Conservation (phyloP, 2,888 invertebrate species). For the Scelioninae gen. 1 region DNA sequence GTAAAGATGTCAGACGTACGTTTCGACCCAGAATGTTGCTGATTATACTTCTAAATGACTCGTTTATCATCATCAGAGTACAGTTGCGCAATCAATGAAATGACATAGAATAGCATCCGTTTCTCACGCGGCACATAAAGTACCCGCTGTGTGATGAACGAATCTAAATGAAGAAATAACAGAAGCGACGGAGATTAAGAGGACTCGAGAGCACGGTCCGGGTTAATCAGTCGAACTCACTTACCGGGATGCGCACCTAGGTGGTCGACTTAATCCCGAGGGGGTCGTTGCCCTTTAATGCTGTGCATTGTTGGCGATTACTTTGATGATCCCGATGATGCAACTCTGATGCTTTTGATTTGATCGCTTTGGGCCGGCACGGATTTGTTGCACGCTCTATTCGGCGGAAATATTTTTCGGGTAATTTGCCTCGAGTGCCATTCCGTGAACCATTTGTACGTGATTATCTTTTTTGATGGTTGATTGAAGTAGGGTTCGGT, state of each 20-base stretch:
- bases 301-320: slow-evolving; percentile 45
- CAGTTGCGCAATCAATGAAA: slow-evolving; percentile 52
- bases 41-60: slow-evolving; percentile 41
- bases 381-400: neutral
- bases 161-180: slow-evolving; percentile 78
- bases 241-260: slow-evolving; percentile 74
- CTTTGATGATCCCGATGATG: slow-evolving; percentile 52
- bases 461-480: neutral
- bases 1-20: neutral
- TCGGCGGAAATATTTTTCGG: neutral
- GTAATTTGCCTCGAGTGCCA: neutral
- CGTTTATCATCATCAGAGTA: slow-evolving; percentile 37
- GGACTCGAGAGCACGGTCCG: slow-evolving; percentile 55
- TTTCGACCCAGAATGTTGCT: too few species aligned
- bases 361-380: neutral
- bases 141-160: too few species aligned
- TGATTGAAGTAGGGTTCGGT: too few species aligned
- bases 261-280: slow-evolving; percentile 74
- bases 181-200: slow-evolving; percentile 74
- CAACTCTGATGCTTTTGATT: slow-evolving; percentile 14
- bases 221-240: slow-evolving; percentile 72
- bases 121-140: slow-evolving; percentile 68
- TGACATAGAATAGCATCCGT: slow-evolving; percentile 58
- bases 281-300: slow-evolving; percentile 73
- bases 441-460: neutral